phyloP scores from a whole-genome alignment of 2,113 vertebrate species.

The Toxotes jaculatrix region DNA sequence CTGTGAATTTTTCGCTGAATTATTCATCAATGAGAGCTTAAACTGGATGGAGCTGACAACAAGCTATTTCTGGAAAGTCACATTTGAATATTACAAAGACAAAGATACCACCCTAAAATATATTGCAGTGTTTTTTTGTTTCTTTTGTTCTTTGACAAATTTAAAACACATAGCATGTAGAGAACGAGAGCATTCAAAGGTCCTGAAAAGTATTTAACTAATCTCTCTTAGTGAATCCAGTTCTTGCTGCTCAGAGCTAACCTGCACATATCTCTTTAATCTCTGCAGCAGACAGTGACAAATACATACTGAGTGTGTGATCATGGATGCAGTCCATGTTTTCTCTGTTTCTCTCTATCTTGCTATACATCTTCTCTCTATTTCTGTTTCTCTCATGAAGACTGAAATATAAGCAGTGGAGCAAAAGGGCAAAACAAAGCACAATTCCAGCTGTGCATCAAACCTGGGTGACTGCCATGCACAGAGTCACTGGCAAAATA shows the following conservation, averaged over 20 bases:
- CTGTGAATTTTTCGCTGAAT: conserved; percentile 65
- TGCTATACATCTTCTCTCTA: not conserved
- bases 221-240: not conserved
- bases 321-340: conserved; percentile 3
- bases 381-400: not conserved
- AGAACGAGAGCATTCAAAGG: not conserved
- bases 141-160: not conserved
- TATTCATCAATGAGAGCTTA: conserved; percentile 65
- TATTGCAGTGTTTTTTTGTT: not conserved
- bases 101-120: conserved; percentile 4
- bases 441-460: conserved; percentile 22
- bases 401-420: conserved; percentile 1
- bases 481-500: not conserved
- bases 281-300: not conserved
- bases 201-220: not conserved
- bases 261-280: not conserved
- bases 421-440: conserved; percentile 7
- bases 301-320: not conserved
- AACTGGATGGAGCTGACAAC: conserved; percentile 52
- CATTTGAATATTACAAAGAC: conserved; percentile 54
- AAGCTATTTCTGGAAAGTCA: conserved; percentile 64
- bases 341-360: too few relatives aligned
- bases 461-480: conserved; percentile 7
- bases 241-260: not conserved
- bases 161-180: not conserved